phyloP scores from a whole-genome alignment of 2,113 vertebrate genomes.

The Stomatorhinus ivindoensis region DNA sequence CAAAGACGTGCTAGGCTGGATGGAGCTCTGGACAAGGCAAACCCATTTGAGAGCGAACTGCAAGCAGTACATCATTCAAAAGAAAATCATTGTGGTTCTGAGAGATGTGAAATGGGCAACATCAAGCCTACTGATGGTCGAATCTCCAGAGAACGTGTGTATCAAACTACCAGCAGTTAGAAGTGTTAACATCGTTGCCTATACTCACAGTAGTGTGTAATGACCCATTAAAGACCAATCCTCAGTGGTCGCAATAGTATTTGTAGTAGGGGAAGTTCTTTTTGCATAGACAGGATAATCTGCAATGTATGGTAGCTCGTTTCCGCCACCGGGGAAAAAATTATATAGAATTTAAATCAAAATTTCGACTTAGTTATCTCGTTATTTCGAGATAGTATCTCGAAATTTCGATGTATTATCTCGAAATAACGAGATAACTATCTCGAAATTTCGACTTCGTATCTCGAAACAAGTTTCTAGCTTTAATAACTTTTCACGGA shows the following conservation, averaged over 20 bases:
- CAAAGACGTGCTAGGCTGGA: conserved; percentile 16
- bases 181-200: background rate
- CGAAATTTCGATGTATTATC: too few relatives aligned
- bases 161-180: background rate
- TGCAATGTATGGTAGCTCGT: too few relatives aligned
- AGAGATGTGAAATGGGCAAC: background rate
- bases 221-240: background rate
- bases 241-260: conserved; percentile 15
- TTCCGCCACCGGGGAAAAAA: too few relatives aligned
- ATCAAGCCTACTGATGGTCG: background rate
- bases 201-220: background rate
- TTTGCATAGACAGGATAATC: too few relatives aligned
- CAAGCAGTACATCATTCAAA: background rate
- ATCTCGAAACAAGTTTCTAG: too few relatives aligned
- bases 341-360: too few relatives aligned
- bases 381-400: too few relatives aligned
- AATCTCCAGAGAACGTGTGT: background rate
- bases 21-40: background rate
- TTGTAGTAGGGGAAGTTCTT: conserved; percentile 15
- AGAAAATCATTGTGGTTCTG: background rate
- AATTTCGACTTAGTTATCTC: too few relatives aligned
- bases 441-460: too few relatives aligned
- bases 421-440: too few relatives aligned
- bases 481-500: too few relatives aligned
- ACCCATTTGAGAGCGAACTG: background rate